Base-by-base conservation (phyloP, 2,888 invertebrate genomes). In the Exephanes ischioxanthus region DNA sequence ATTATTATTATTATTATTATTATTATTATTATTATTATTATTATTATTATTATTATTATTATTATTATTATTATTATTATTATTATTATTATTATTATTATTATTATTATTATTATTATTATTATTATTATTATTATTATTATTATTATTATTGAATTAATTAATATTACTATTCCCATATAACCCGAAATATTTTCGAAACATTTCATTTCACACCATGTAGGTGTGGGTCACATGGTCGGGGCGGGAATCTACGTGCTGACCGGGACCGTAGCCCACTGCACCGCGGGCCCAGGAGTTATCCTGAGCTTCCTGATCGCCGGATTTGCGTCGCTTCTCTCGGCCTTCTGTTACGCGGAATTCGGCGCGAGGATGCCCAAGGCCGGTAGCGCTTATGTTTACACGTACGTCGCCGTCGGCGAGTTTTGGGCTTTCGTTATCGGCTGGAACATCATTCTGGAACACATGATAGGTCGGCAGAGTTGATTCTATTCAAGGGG, bases 381-480 rank as follows among this genome's bases (percentile, higher is more conserved):
- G 94, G 98, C 98, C 3, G 98, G 98, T 0, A 98, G 98, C 63
- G 98, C 99, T 1, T 99, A 99, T 93, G 97, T 98, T 22, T 99
- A 99, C 94, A 98, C 98, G 6, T 99, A 99, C 92, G 97, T 98
- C 80, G 97, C 98, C 88, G 96, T 99, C 83, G 98, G 98, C 19
- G 99, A 99, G 94, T 97, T 98, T 92, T 97, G 98, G 97, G 98
- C 98, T 0, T 99, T 99, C 91, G 96, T 98, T 75, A 98, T 99
- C 90, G 99, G 99, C 33, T 99, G 99, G 99, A 98, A 98, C 92
- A 97, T 99, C 79, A 96, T 99, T 55, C 94, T 98, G 90, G 98
- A 98, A 92, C 98, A 98, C 92, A 97, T 98, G 97, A 97, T 98
- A 89, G 97, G 97, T 96, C 91, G 91, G 90, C 73, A 33, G 11